Evolutionary conservation across 2,797 vertebrate species (phyloP).

Genomic region (Myotis vivesi): DNA sequence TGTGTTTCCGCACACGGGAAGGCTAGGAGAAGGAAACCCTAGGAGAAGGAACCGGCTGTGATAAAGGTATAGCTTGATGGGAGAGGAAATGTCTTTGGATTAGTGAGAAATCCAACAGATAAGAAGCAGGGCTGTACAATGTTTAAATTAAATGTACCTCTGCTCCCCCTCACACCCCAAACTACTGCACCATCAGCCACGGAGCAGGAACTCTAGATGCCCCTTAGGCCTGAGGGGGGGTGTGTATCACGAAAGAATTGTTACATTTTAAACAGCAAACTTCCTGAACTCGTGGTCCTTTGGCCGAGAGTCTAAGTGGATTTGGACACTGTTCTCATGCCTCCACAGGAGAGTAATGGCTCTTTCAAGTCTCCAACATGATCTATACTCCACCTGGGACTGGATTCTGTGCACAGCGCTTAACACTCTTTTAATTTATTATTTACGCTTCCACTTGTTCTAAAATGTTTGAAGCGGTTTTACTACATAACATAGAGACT

Average conservation of each 20-base stretch:
- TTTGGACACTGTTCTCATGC: neutral
- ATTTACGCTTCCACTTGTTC: slow-evolving; percentile 46
- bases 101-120: neutral
- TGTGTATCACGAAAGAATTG: neutral
- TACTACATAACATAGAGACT: slow-evolving; percentile 5
- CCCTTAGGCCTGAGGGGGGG: neutral
- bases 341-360: neutral
- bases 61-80: neutral
- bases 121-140: neutral
- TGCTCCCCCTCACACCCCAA: neutral
- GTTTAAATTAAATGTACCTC: neutral
- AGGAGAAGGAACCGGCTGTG: neutral
- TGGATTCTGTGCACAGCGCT: slow-evolving; percentile 7
- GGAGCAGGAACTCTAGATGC: neutral
- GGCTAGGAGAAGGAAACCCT: too few species aligned
- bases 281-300: neutral
- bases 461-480: slow-evolving; percentile 43
- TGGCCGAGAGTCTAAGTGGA: neutral
- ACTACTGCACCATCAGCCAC: neutral
- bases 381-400: neutral
- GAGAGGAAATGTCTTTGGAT: neutral
- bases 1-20: neutral
- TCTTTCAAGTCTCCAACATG: neutral
- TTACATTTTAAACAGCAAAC: neutral
- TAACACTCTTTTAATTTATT: neutral